Percentiles rank a stretch among this genome's conserved stretches.
phyloP scores from a whole-genome alignment of 2,888 invertebrate species.

The Epistrophella euchroma region DNA sequence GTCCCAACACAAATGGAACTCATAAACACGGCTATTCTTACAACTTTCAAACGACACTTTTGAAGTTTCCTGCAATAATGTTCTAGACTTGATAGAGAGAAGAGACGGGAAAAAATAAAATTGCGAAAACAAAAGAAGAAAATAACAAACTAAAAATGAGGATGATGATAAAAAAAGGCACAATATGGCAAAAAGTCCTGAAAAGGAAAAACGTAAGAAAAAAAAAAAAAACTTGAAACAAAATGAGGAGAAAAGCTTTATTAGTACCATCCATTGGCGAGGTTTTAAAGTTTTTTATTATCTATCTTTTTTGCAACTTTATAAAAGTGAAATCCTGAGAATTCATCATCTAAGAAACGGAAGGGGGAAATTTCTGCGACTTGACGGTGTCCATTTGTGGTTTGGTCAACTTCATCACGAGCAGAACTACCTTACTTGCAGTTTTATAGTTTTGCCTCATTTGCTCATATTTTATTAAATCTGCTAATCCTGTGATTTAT shows the following conservation, averaged over 20 bases:
- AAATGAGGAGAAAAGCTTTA: constrained; percentile 68
- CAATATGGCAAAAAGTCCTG: constrained; percentile 14
- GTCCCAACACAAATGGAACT: constrained; percentile 31
- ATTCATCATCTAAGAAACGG: constrained; percentile 36
- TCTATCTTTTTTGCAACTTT: constrained; percentile 29
- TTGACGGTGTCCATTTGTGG: constrained; percentile 65
- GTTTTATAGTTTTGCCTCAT: constrained; percentile 24
- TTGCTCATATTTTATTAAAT: constrained; percentile 3
- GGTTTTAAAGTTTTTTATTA: constrained; percentile 39
- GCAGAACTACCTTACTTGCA: constrained; percentile 31
- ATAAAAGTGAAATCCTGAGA: constrained; percentile 57
- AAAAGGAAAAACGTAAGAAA: background rate
- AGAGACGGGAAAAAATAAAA: background rate
- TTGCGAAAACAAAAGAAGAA: background rate
- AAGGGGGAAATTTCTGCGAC: constrained; percentile 24
- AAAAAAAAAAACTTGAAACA: background rate
- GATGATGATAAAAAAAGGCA: background rate
- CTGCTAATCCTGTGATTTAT: constrained; percentile 1
- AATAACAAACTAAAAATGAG: background rate
- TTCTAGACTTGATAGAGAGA: constrained; percentile 16
- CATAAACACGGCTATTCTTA: constrained; percentile 67
- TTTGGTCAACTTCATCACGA: constrained; percentile 57
- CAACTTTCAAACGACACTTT: constrained; percentile 72
- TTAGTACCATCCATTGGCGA: constrained; percentile 58
- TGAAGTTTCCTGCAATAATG: constrained; percentile 66